Conservation (phyloP, 1,140 invertebrate genomes). For the Phymorhynchus buccinoides region DNA sequence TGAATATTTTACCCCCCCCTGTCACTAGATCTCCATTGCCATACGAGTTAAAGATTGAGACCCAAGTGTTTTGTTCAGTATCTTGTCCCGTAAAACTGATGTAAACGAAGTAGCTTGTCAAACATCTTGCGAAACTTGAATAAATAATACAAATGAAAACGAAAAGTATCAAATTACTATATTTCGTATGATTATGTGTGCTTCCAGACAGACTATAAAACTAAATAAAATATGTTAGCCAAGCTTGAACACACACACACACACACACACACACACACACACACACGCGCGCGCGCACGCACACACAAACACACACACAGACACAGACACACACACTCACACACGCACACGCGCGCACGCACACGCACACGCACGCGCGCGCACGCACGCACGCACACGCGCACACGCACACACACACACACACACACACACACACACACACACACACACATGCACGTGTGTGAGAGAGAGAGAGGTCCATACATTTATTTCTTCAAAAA, state of each 20-base stretch:
- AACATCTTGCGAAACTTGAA: background rate
- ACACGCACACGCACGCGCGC: conserved; percentile 1
- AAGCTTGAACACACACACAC: conserved; percentile 9
- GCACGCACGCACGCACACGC: conserved; percentile 18
- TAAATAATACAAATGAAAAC: background rate
- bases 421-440: conserved; percentile 30
- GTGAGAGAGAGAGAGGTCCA: too few relatives aligned
- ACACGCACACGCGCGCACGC: conserved; percentile 17
- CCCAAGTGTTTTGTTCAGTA: too few relatives aligned
- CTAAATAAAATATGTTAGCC: too few relatives aligned
- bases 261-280: conserved; percentile 7
- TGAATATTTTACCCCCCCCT: too few relatives aligned
- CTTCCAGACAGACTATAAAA: background rate
- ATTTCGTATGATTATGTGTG: background rate
- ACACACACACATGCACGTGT: conserved; percentile 1
- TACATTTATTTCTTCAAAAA: too few relatives aligned
- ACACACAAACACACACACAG: background rate
- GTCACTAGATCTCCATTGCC: too few relatives aligned
- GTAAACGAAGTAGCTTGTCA: too few relatives aligned
- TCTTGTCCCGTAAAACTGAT: too few relatives aligned
- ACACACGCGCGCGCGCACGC: background rate
- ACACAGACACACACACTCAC: background rate
- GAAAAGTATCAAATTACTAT: background rate
- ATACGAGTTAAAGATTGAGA: too few relatives aligned
- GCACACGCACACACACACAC: conserved; percentile 25